Conservation (phyloP, 1,140 invertebrate genomes). For the Lucilia cuprina region DNA sequence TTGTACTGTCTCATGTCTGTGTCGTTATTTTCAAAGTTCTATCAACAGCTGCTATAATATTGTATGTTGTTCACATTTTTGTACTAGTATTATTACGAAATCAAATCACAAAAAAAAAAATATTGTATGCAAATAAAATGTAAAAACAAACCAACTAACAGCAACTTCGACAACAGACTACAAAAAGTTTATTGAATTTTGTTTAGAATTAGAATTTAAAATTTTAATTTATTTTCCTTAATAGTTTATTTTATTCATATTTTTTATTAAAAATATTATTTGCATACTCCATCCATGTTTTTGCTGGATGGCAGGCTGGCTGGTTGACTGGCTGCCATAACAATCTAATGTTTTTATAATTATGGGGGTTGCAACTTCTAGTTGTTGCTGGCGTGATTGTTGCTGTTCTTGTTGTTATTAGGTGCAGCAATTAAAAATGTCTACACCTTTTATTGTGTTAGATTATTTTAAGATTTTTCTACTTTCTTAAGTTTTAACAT, state of each 20-base stretch:
- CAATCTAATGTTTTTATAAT: neutral
- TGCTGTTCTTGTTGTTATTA: neutral
- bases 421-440: neutral
- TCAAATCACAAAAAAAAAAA: neutral
- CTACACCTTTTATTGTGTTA: neutral
- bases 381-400: neutral
- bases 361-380: neutral
- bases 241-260: too few species aligned
- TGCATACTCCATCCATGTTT: neutral
- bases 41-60: conserved; percentile 21
- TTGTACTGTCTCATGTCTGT: conserved; percentile 14
- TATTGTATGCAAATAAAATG: neutral
- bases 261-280: neutral
- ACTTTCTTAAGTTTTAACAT: neutral
- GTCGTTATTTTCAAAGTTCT: conserved; percentile 26
- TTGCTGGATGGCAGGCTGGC: neutral
- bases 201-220: neutral
- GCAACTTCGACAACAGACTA: neutral
- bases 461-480: neutral
- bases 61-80: neutral
- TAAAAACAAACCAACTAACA: neutral
- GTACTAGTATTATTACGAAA: neutral
- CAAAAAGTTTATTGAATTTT: neutral
- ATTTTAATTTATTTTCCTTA: neutral
- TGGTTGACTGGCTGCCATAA: neutral